Evolutionary conservation across 2,888 invertebrate genomes (phyloP).

Genomic region (Plagodis dolabraria): DNA sequence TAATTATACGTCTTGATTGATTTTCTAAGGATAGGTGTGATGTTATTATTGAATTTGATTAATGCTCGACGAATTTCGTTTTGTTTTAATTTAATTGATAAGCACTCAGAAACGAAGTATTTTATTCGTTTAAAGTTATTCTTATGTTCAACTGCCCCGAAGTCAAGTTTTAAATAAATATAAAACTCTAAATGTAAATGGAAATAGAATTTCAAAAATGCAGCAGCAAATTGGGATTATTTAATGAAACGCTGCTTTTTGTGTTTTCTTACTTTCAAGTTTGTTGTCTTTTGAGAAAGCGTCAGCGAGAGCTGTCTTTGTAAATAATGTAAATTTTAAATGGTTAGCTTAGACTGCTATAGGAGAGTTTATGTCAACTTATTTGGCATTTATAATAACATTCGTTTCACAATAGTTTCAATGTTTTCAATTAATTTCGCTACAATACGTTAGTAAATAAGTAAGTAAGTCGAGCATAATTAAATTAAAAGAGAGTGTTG

Average conservation of each 20-base stretch:
- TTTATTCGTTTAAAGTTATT: slow-evolving; percentile 33
- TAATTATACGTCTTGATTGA: too few relatives aligned
- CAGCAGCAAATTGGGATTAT: slow-evolving; percentile 41
- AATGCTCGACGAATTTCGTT: not conserved
- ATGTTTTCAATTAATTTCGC: too few relatives aligned
- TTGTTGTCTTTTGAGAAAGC: slow-evolving; percentile 36
- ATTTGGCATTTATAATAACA: too few relatives aligned
- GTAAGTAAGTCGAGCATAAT: too few relatives aligned
- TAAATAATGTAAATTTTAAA: slow-evolving; percentile 7
- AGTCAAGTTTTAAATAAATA: slow-evolving; percentile 56
- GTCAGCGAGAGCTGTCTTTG: slow-evolving; percentile 23
- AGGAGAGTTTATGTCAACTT: too few relatives aligned
- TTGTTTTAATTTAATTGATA: slow-evolving; percentile 34
- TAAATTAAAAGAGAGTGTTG: too few relatives aligned
- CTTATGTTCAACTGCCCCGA: slow-evolving; percentile 48
- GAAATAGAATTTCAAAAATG: slow-evolving; percentile 64
- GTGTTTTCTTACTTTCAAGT: slow-evolving; percentile 39
- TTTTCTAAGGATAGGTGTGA: too few relatives aligned
- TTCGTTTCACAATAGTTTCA: too few relatives aligned
- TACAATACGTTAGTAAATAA: too few relatives aligned
- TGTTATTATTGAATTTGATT: not conserved
- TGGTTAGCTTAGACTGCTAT: not conserved
- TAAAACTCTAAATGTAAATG: slow-evolving; percentile 54
- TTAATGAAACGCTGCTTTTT: slow-evolving; percentile 46
- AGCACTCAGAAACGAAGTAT: slow-evolving; percentile 33